Evolutionary conservation across 2,888 invertebrate species (phyloP), one percentile per base, ranked within the genome.

Genomic region (Rotaria socialis): DNA sequence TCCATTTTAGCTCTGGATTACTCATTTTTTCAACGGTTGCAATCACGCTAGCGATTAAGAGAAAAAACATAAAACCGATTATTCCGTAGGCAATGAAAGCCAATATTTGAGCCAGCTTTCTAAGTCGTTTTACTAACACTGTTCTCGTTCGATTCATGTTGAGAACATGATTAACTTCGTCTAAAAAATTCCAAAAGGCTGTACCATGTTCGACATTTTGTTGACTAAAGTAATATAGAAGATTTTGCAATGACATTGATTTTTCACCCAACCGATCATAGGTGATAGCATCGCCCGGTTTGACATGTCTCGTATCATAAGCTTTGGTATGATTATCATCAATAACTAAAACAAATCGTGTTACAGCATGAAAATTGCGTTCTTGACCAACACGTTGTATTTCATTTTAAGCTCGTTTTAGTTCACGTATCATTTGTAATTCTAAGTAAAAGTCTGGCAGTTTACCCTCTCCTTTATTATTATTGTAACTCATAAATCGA

Each of bases 361-460:
- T 80, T 22, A 80, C 24, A 47, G n/a, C 24, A 11, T 43, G 24
- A 80, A 80, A 80, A 80, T 80, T 47, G 43, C 24, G 8, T 47
- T 80, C 80, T 43, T 47, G 47, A 80, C 47, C 80, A 47, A 80
- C 14, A 47, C 43, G 47, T n/a, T 80, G 5, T 24, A 80, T 80
- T 47, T 43, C 80, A 19, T 80, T 47, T 47, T 80, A 47, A 24
- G 80, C 80, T 47, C 80, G 80, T 80, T 43, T 43, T 10, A 80
- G 24, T 80, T 80, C 80, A n/a, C 80, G 80, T n/a, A 41, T n/a
- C 80, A 80, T 80, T 11, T 80, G 80, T 43, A 80, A 80, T 47
- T 47, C 80, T 19, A 47, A 6, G 47, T 80, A 80, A 11, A 80
- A 47, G 43, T 80, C 43, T 43, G 80, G 80, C n/a, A 80, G 5